Evolutionary conservation across 2,113 vertebrate species (phyloP).

Genomic region (Argyrosomus japonicus): DNA sequence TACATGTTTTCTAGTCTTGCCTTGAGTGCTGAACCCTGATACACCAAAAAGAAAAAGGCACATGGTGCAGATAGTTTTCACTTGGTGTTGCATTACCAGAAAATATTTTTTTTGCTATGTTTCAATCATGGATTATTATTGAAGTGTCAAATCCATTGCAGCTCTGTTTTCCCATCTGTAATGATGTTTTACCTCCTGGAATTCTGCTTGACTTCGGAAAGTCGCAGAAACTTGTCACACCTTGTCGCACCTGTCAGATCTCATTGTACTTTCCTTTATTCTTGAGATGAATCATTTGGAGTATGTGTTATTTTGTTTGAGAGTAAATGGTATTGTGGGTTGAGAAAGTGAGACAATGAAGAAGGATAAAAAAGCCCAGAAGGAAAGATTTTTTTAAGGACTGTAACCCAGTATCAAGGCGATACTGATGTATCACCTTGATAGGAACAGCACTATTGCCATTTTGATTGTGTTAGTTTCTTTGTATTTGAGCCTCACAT

Average conservation of each 20-base stretch:
- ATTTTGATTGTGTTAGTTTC: slow-evolving; percentile 22
- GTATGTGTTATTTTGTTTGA: slow-evolving; percentile 28
- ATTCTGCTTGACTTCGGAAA: slow-evolving; percentile 55
- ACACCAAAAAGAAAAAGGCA: slow-evolving; percentile 29
- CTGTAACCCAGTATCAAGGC: slow-evolving; percentile 32
- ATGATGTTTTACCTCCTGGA: slow-evolving; percentile 51
- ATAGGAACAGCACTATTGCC: slow-evolving; percentile 5
- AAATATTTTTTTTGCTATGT: slow-evolving; percentile 25
- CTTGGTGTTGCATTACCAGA: slow-evolving; percentile 48
- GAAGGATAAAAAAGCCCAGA: slow-evolving; percentile 20
- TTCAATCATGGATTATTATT: slow-evolving; percentile 58
- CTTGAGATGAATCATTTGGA: slow-evolving; percentile 30
- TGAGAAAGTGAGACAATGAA: slow-evolving; percentile 16
- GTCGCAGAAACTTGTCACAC: slow-evolving; percentile 42
- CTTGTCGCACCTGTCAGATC: slow-evolving; percentile 38
- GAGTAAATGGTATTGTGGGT: slow-evolving; percentile 23
- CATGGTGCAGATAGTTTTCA: slow-evolving; percentile 22
- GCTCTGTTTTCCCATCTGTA: slow-evolving; percentile 41
- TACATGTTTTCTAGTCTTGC: slow-evolving; percentile 33
- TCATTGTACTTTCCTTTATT: slow-evolving; percentile 41
- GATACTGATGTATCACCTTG: slow-evolving; percentile 33
- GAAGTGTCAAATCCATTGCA: slow-evolving; percentile 48
- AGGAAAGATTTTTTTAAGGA: not conserved
- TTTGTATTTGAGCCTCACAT: slow-evolving; percentile 11
- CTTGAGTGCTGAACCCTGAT: slow-evolving; percentile 4